Percentiles rank a stretch among this genome's conserved stretches.
Conservation (phyloP, 1,140 invertebrate genomes). For the Acarapis woodi region DNA sequence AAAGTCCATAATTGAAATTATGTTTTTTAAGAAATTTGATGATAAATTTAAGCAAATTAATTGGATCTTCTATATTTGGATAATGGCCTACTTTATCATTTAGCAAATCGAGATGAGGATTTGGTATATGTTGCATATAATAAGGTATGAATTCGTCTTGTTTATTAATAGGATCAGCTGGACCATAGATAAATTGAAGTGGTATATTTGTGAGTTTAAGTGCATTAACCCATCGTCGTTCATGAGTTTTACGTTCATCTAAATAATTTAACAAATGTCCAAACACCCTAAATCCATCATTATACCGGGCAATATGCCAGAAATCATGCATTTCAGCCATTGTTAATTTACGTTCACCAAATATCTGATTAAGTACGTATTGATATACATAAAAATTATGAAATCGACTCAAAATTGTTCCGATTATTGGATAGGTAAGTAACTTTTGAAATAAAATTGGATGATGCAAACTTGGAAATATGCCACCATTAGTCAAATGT, state of each 20-base stretch:
- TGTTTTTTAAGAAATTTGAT: too few species aligned
- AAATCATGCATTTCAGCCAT: slow-evolving; percentile 15
- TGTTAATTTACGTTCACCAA: slow-evolving; percentile 15
- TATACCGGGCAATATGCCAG: slow-evolving; percentile 13
- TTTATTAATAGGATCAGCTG: slow-evolving; percentile 16
- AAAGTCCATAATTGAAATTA: too few species aligned
- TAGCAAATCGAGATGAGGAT: slow-evolving; percentile 6
- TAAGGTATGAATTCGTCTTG: slow-evolving; percentile 13
- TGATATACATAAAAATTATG: slow-evolving; percentile 7
- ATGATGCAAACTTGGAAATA: slow-evolving; percentile 16
- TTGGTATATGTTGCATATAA: slow-evolving; percentile 12
- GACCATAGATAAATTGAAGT: slow-evolving; percentile 16
- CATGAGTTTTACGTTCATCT: slow-evolving; percentile 12
- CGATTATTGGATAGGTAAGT: slow-evolving; percentile 10
- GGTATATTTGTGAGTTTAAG: slow-evolving; percentile 14
- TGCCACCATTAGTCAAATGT: slow-evolving; percentile 17
- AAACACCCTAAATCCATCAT: slow-evolving; percentile 14
- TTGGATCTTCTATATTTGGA: slow-evolving; percentile 12
- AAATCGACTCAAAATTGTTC: slow-evolving; percentile 3
- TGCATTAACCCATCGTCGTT: slow-evolving; percentile 16
- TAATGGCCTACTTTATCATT: slow-evolving; percentile 11
- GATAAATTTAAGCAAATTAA: too few species aligned
- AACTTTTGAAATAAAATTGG: slow-evolving; percentile 14
- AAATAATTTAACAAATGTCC: slow-evolving; percentile 10
- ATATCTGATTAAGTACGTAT: slow-evolving; percentile 13